A percentile compares a stretch with the other conserved stretches of the same genome.
Conservation (phyloP, 1,140 invertebrate species). For the Hycleus cichorii region DNA sequence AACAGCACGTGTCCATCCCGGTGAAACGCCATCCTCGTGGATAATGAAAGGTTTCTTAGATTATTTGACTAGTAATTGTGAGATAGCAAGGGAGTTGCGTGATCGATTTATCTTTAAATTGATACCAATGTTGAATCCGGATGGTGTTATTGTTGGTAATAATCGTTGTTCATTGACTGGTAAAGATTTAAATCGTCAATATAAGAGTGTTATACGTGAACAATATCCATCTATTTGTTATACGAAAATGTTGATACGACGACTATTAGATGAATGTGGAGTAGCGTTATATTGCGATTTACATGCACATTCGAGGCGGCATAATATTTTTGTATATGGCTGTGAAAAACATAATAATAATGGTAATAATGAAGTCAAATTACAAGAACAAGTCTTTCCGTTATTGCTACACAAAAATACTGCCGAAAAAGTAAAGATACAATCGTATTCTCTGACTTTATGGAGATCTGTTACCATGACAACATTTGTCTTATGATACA, state of each 20-base stretch:
- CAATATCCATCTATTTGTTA: slow-evolving; percentile 92
- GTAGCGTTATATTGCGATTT: slow-evolving; percentile 92
- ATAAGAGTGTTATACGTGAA: slow-evolving; percentile 78
- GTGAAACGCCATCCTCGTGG: slow-evolving; percentile 91
- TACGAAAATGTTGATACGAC: slow-evolving; percentile 79
- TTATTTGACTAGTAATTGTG: slow-evolving; percentile 76
- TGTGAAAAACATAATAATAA: slow-evolving; percentile 68
- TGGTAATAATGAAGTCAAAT: slow-evolving; percentile 62
- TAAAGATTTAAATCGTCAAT: slow-evolving; percentile 82
- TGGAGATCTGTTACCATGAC: no score
- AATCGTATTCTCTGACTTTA: background rate
- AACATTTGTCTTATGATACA: no score
- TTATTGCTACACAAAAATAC: slow-evolving; percentile 89
- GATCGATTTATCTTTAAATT: slow-evolving; percentile 94
- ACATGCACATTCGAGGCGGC: slow-evolving; percentile 89
- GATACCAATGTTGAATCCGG: slow-evolving; percentile 93
- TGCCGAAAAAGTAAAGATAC: slow-evolving; percentile 70
- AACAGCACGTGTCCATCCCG: slow-evolving; percentile 89
- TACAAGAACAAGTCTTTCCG: slow-evolving; percentile 86
- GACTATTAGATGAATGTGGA: slow-evolving; percentile 84
- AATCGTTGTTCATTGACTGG: slow-evolving; percentile 83
- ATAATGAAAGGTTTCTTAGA: slow-evolving; percentile 95
- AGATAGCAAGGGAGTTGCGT: slow-evolving; percentile 70
- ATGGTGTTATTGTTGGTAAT: slow-evolving; percentile 92
- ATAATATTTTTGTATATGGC: slow-evolving; percentile 94